Conservation (phyloP, 2,113 vertebrate genomes). For the Laticauda laticaudata region DNA sequence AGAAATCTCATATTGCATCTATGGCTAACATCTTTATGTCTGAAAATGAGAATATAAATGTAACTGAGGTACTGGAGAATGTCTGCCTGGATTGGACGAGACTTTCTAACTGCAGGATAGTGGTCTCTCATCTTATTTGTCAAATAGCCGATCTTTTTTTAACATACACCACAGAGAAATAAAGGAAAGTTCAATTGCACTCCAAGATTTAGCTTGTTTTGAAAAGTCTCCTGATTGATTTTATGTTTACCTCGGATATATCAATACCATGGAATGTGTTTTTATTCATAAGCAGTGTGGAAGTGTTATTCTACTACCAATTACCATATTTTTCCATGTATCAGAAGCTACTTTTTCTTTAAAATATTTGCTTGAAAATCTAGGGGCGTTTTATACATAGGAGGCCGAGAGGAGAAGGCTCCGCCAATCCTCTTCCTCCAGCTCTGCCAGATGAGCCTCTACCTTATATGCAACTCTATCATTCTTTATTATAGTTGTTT, state of each 20-base stretch:
- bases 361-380: too few species aligned
- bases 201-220: neutral
- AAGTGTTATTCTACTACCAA: neutral
- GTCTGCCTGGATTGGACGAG: neutral
- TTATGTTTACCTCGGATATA: neutral
- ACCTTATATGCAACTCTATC: too few species aligned
- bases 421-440: too few species aligned
- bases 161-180: neutral
- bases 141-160: neutral
- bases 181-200: neutral
- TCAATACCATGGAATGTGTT: neutral
- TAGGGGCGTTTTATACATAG: too few species aligned
- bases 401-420: too few species aligned
- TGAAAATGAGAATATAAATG: neutral
- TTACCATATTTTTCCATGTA: neutral
- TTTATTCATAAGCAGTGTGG: neutral
- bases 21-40: neutral
- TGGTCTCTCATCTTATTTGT: neutral
- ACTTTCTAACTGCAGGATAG: neutral
- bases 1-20: neutral
- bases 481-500: too few species aligned
- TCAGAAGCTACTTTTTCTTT: too few species aligned
- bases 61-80: neutral
- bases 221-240: neutral
- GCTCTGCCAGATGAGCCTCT: too few species aligned